phyloP scores from a whole-genome alignment of 1,140 invertebrate species.

The Drosophila lowei region DNA sequence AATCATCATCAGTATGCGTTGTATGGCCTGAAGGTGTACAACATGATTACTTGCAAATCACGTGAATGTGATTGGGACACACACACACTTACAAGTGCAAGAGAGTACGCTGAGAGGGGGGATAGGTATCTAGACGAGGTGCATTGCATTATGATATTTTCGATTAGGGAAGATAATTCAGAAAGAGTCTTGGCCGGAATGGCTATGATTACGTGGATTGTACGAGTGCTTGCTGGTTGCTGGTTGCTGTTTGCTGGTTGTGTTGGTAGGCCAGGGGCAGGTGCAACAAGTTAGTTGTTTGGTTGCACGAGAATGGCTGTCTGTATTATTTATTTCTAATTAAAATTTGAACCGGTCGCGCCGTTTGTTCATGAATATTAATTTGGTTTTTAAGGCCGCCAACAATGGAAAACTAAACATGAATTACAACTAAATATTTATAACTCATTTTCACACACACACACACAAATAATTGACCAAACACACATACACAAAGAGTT shows the following conservation, averaged over 20 bases:
- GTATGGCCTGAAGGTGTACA: conserved; percentile 70
- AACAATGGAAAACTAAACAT: conserved; percentile 72
- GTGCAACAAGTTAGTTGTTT: conserved; percentile 20
- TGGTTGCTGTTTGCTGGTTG: too few relatives aligned
- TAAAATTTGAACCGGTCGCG: conserved; percentile 55
- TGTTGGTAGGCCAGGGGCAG: neutral
- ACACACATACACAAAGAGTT: conserved; percentile 22
- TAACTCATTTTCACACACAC: conserved; percentile 69
- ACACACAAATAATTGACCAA: conserved; percentile 32
- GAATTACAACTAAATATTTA: conserved; percentile 82
- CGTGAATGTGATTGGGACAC: conserved; percentile 66
- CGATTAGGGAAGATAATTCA: too few relatives aligned
- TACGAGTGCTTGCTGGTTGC: neutral
- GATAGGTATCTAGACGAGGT: neutral
- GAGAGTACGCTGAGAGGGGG: conserved; percentile 1
- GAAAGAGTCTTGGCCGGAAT: too few relatives aligned
- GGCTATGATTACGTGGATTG: neutral
- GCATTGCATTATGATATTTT: neutral
- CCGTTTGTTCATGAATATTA: conserved; percentile 70
- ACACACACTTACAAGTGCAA: conserved; percentile 17
- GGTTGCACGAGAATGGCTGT: conserved; percentile 28
- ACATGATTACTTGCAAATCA: conserved; percentile 81
- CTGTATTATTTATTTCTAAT: conserved; percentile 68
- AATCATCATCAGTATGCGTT: conserved; percentile 67
- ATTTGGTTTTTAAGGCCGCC: conserved; percentile 60